Percentiles rank a stretch among this genome's conserved stretches.
phyloP scores from a whole-genome alignment of 2,888 invertebrate species.

The Smittia sp. region DNA sequence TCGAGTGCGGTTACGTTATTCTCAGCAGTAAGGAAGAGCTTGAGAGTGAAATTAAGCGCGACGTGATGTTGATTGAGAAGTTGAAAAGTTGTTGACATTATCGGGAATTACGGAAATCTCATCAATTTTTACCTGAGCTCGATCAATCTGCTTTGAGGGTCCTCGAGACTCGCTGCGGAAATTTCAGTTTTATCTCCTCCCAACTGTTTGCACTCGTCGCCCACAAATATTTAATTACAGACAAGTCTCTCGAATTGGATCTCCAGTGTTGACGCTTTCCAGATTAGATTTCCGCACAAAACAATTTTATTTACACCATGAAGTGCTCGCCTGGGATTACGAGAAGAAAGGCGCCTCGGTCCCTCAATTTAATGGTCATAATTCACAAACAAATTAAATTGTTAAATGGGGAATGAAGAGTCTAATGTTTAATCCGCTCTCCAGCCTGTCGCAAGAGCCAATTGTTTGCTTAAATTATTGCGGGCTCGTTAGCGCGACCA shows the following conservation, averaged over 20 bases:
- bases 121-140: slow-evolving; percentile 13
- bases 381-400: slow-evolving; percentile 32
- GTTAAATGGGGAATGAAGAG: background rate
- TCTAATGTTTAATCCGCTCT: slow-evolving; percentile 14
- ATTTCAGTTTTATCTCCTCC: background rate
- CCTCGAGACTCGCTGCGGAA: background rate
- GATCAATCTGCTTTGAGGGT: background rate
- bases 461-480: slow-evolving; percentile 32
- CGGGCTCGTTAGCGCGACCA: no score
- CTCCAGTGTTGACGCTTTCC: background rate
- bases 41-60: slow-evolving; percentile 24
- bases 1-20: slow-evolving; percentile 6
- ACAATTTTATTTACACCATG: background rate
- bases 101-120: background rate
- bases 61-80: slow-evolving; percentile 3
- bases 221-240: slow-evolving; percentile 33
- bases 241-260: background rate
- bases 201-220: slow-evolving; percentile 3
- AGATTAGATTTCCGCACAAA: slow-evolving; percentile 18
- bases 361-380: slow-evolving; percentile 9
- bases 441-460: slow-evolving; percentile 20
- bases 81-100: background rate
- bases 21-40: background rate
- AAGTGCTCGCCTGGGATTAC: slow-evolving; percentile 27
- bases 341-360: background rate